Conservation (phyloP, 2,888 invertebrate genomes). For the Andrena bucephala region DNA sequence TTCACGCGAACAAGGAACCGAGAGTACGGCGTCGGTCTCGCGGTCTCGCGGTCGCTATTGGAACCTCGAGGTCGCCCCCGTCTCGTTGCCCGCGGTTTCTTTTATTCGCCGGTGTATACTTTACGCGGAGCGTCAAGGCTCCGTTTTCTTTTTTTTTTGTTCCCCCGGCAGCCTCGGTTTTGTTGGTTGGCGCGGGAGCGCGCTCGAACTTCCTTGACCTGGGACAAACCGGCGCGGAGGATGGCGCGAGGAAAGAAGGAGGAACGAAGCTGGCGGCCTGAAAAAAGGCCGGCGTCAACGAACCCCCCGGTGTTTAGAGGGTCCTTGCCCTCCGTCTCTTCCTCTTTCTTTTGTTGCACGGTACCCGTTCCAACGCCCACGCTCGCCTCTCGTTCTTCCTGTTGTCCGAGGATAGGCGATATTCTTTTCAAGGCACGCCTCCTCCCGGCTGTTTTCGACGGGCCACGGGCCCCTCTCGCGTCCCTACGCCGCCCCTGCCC, state of each 20-base stretch:
- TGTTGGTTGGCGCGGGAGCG: conserved; percentile 2
- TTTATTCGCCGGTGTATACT: conserved; percentile 15
- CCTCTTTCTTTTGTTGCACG: conserved; percentile 11
- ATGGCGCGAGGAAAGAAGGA: conserved; percentile 9
- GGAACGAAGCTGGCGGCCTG: not conserved
- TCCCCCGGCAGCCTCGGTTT: not conserved
- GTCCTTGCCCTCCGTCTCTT: conserved; percentile 22
- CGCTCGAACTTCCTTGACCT: conserved; percentile 41
- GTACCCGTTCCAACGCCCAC: conserved; percentile 19
- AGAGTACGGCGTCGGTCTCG: no score
- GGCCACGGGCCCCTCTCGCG: conserved; percentile 12
- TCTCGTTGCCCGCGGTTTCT: conserved; percentile 15
- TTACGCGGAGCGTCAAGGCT: conserved; percentile 17
- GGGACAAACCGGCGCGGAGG: conserved; percentile 6
- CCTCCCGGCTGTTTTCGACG: conserved; percentile 33
- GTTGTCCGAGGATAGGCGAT: conserved; percentile 29
- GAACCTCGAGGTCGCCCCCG: conserved; percentile 14
- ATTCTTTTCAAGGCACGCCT: conserved; percentile 54
- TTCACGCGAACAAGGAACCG: not conserved
- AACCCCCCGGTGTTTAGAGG: conserved; percentile 41
- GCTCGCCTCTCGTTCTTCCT: conserved; percentile 25
- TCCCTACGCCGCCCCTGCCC: conserved; percentile 35
- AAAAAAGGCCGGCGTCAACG: conserved; percentile 25
- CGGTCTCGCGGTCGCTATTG: not conserved
- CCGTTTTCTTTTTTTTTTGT: conserved; percentile 18